Percentiles rank a stretch among this genome's conserved stretches.
Evolutionary conservation across 2,888 invertebrate species (phyloP).

Genomic region (Andrena praecox): DNA sequence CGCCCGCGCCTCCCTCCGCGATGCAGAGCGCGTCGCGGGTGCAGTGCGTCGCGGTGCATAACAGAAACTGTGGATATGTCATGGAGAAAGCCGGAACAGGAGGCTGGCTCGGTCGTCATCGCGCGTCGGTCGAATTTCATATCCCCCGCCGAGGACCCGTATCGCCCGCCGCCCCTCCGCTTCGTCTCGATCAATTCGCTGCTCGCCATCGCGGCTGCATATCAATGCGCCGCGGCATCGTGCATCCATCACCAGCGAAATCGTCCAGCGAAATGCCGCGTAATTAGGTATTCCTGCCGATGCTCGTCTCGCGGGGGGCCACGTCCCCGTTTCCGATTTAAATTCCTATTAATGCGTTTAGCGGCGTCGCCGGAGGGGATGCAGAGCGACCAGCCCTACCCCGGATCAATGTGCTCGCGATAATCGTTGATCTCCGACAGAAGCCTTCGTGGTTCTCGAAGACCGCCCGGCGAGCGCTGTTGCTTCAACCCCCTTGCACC

Average conservation of each 20-base stretch:
- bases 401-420: not conserved
- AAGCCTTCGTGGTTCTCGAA: not conserved
- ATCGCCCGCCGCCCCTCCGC: conserved; percentile 5
- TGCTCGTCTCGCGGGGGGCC: conserved; percentile 45
- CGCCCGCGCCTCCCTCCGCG: conserved; percentile 24
- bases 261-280: conserved; percentile 65
- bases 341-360: conserved; percentile 52
- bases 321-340: conserved; percentile 55
- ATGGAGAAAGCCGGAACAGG: conserved; percentile 69
- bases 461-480: not conserved
- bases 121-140: conserved; percentile 69
- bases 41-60: conserved; percentile 63
- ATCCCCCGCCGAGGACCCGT: conserved; percentile 22
- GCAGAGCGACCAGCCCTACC: not conserved
- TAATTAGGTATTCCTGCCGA: conserved; percentile 70
- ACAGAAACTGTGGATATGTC: conserved; percentile 70
- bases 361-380: not conserved
- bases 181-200: conserved; percentile 74
- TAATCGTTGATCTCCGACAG: not conserved
- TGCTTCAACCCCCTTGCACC: no score
- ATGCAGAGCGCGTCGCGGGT: conserved; percentile 62
- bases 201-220: conserved; percentile 69
- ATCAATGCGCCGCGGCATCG: conserved; percentile 63
- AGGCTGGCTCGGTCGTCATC: conserved; percentile 48
- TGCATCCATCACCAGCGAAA: conserved; percentile 70